These are phyloP conservation scores for Urocolius indicus DNA, from an alignment of 2,113 vertebrate species.

Conservation along the genomic window DNA sequence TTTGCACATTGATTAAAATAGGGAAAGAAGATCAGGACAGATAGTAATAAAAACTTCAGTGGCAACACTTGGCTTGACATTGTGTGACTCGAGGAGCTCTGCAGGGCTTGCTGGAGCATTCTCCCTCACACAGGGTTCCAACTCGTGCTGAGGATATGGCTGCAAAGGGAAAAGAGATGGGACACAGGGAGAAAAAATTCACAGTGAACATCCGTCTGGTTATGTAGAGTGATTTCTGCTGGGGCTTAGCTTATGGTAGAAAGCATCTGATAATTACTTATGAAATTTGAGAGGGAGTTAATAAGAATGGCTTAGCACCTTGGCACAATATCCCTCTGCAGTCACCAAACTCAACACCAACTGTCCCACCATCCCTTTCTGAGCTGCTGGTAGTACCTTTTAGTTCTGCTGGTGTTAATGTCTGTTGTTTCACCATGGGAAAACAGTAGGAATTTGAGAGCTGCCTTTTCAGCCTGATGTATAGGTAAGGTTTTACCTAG, in stretches of 20 bases:
- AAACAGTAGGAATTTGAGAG: not conserved
- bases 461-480: not conserved
- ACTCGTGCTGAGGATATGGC: accelerated
- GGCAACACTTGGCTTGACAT: not conserved
- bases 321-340: not conserved
- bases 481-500: not conserved
- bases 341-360: not conserved
- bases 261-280: not conserved
- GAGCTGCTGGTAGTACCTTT: not conserved
- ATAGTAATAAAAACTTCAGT: not conserved
- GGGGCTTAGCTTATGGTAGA: not conserved
- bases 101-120: not conserved
- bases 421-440: not conserved
- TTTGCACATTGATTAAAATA: not conserved
- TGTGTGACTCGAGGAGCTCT: accelerated
- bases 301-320: not conserved
- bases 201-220: not conserved
- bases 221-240: not conserved
- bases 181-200: not conserved
- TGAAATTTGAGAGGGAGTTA: too few species aligned
- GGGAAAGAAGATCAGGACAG: not conserved
- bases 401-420: not conserved
- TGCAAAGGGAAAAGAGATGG: not conserved
- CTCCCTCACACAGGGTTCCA: not conserved
- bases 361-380: not conserved